Evolutionary conservation across 2,888 invertebrate species (phyloP), one percentile per base, ranked within the genome.

Genomic region (Brachypalpus laphriformis): DNA sequence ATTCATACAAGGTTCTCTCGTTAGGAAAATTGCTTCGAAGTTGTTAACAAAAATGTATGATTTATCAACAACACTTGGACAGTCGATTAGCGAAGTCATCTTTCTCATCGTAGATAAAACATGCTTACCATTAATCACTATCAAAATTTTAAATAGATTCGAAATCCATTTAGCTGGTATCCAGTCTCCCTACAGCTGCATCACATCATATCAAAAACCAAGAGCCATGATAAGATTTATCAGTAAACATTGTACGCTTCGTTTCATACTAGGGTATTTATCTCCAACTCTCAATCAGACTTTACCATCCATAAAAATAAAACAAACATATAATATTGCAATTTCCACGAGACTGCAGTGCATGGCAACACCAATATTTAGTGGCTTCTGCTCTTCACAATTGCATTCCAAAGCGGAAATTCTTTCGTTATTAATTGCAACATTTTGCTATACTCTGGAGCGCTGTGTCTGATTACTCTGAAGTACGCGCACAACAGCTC

Each of bases 341-440:
- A 56, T 31, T 42, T 42, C 20, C 31, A 47, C 34, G 57, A 34
- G 34, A 37, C 11, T 34, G 1, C 2, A 61, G 11, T 28, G 14
- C 20, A 40, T 3, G 34, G 11, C 47, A 61, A 54, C 20, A 22
- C 37, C 59, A 40, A 28, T 25, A 25, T 40, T 16, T 59, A 51
- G 37, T 57, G 57, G 14, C 31, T 31, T 34, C 18, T 18, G 16
- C 57, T 16, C 16, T 28, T 51, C 31, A 18, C 34, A 22, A 22
- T 57, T 34, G 49, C 72, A 61, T 59, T 61, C 49, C 49, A 37
- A 57, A 57, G 49, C 40, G 40, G 28, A 42, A 49, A 61, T 72
- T 28, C 40, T 40, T 49, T 72, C 59, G 49, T 28, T 61, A 72
- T 61, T 72, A 72, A 72, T 72, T 72, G 72, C 61, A 72, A 61